These are phyloP conservation scores for Thamnophis sirtalis DNA, from an alignment of 2,113 vertebrate genomes.

Conservation along the genomic window DNA sequence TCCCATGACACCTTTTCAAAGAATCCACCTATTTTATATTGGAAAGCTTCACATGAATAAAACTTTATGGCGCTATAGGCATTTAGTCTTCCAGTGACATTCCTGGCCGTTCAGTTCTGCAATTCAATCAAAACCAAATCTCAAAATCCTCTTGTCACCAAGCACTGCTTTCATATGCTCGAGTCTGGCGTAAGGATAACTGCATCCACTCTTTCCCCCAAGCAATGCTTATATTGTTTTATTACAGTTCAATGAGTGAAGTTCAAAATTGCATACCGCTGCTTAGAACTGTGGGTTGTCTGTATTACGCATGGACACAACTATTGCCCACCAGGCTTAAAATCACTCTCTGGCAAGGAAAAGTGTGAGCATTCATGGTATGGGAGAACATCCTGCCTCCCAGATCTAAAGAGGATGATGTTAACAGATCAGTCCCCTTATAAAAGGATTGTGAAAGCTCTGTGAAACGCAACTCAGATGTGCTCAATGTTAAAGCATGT, in stretches of 20 bases:
- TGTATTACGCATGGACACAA: conserved; percentile 73
- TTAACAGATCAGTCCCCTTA: conserved; percentile 78
- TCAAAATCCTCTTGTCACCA: conserved; percentile 83
- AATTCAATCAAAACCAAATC: conserved; percentile 86
- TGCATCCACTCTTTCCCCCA: conserved; percentile 77
- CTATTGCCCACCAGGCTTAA: conserved; percentile 79
- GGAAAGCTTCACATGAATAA: conserved; percentile 83
- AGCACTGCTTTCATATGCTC: conserved; percentile 75
- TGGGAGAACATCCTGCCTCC: conserved; percentile 71
- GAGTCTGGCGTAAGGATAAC: conserved; percentile 76
- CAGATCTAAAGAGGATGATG: conserved; percentile 73
- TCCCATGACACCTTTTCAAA: conserved; percentile 76
- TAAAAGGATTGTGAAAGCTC: conserved; percentile 75
- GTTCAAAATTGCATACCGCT: conserved; percentile 87
- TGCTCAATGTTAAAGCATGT: conserved; percentile 73
- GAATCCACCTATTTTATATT: conserved; percentile 81
- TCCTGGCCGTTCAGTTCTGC: conserved; percentile 79
- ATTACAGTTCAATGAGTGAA: conserved; percentile 87
- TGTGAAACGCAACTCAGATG: conserved; percentile 72
- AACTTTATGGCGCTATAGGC: conserved; percentile 80
- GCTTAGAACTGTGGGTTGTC: conserved; percentile 76
- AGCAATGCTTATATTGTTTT: conserved; percentile 87
- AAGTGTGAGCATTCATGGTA: conserved; percentile 67
- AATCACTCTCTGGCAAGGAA: conserved; percentile 76
- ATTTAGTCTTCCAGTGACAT: conserved; percentile 82